Base-by-base conservation (phyloP, 1,140 invertebrate species). In the Phenacoccus solenopsis region DNA sequence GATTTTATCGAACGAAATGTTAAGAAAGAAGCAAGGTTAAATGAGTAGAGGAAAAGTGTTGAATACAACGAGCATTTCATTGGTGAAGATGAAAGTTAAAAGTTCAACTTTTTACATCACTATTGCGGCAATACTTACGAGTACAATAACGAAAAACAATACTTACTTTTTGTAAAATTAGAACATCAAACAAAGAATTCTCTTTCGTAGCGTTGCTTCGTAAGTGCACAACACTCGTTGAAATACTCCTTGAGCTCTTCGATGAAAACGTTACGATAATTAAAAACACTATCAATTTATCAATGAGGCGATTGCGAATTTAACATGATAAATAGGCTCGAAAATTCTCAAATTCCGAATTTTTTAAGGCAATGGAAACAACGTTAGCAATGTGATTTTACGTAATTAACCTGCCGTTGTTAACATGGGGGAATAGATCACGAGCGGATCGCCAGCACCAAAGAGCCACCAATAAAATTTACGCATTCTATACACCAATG, bases 71-170 rank as follows among this genome's bases (percentile, higher is more conserved):
- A 49, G 16, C 38, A 49, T 2, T 49, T n/a, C n/a, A n/a, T n/a
- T n/a, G n/a, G n/a, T n/a, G n/a, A n/a, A n/a, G 38, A 49, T n/a
- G 38, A 49, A 49, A 49, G 38, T 49, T 49, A 49, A 49, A 49
- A 49, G 38, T 49, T 49, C 38, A 49, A n/a, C n/a, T 49, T 16
- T 13, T 32, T 32, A 32, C 13, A 32, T 32, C 13, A 16, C 5
- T 49, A 49, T 9, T 10, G 38, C 38, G 38, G 20, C n/a, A n/a
- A n/a, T n/a, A n/a, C n/a, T n/a, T n/a, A n/a, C n/a, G 38, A 49
- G 20, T 9, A 16, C 38, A n/a, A 49, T 10, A 10, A 49, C 16
- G 38, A 2, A 16, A 49, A 32, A 7, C 13, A 32, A 16, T 49
- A 16, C 38, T 49, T 49, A 49, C 38, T 49, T 49, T 49, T 49